These are phyloP conservation scores for Pecten maximus DNA, from an alignment of 2,888 invertebrate species.

Conservation along the genomic window DNA sequence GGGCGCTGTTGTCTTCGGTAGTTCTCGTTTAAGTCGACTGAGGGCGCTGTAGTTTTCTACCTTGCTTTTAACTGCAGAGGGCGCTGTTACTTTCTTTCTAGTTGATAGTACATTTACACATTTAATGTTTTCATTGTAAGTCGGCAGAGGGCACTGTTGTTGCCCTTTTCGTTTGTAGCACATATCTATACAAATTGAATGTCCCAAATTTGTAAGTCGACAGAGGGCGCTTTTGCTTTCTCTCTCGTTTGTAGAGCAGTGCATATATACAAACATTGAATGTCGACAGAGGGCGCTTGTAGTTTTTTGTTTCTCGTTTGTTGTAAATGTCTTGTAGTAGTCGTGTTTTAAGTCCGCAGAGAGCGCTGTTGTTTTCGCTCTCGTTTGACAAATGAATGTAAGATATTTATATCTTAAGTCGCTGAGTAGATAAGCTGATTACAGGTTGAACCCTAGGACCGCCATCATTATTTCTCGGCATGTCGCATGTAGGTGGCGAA, in stretches of 20 bases:
- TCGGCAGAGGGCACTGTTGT: too few species aligned
- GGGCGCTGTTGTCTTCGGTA: too few species aligned
- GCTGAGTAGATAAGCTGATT: conserved; percentile 18
- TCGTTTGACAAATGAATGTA: conserved; percentile 13
- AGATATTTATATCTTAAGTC: conserved; percentile 26
- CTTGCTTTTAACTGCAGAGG: too few species aligned
- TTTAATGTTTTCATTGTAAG: too few species aligned
- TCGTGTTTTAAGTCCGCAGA: not conserved
- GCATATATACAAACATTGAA: not conserved
- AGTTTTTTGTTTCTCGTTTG: not conserved
- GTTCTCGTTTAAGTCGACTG: too few species aligned
- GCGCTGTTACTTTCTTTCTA: too few species aligned
- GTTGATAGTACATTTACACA: too few species aligned
- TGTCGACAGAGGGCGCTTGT: not conserved
- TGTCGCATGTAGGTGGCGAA: conserved; percentile 20
- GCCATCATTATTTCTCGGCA: not conserved
- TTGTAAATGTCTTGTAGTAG: not conserved
- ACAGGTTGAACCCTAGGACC: not conserved
- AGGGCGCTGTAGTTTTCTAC: too few species aligned
- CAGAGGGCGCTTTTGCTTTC: not conserved
- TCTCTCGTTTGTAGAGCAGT: not conserved
- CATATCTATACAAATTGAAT: too few species aligned
- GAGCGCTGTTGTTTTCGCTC: not conserved
- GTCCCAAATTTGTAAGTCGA: not conserved
- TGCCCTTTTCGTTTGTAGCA: too few species aligned